These are phyloP conservation scores for Chironomus riparius DNA, from an alignment of 2,888 invertebrate genomes.

Conservation along the genomic window DNA sequence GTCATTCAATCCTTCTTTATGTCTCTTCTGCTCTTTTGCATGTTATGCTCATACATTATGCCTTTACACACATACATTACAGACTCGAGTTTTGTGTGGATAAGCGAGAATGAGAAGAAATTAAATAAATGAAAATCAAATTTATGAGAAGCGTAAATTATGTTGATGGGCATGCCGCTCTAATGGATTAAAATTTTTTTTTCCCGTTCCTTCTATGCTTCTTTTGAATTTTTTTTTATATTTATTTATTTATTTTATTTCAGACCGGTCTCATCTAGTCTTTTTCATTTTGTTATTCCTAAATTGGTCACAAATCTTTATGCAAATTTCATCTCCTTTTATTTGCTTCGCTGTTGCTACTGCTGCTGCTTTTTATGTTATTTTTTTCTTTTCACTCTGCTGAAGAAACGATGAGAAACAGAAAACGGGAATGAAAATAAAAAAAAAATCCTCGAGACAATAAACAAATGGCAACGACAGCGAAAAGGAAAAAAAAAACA, in stretches of 20 bases:
- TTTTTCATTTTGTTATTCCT: neutral
- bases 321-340: constrained; percentile 14
- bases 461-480: constrained; percentile 8
- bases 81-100: too few species aligned
- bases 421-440: neutral
- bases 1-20: neutral
- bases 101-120: neutral
- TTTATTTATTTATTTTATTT: neutral
- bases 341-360: neutral
- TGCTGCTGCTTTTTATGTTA: too few species aligned
- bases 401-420: neutral
- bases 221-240: neutral
- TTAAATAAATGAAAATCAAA: neutral
- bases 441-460: neutral
- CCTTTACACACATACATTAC: neutral
- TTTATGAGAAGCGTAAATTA: constrained; percentile 11
- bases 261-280: neutral
- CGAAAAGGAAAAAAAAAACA: neutral
- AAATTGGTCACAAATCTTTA: constrained; percentile 19
- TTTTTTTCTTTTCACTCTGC: neutral
- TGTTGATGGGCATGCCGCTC: constrained; percentile 5
- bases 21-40: neutral
- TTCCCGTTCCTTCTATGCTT: neutral
- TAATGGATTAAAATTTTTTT: constrained; percentile 8
- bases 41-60: neutral